Evolutionary conservation across 2,113 vertebrate genomes (phyloP), one percentile per base, ranked within the genome.

Genomic region (Lonchura striata): DNA sequence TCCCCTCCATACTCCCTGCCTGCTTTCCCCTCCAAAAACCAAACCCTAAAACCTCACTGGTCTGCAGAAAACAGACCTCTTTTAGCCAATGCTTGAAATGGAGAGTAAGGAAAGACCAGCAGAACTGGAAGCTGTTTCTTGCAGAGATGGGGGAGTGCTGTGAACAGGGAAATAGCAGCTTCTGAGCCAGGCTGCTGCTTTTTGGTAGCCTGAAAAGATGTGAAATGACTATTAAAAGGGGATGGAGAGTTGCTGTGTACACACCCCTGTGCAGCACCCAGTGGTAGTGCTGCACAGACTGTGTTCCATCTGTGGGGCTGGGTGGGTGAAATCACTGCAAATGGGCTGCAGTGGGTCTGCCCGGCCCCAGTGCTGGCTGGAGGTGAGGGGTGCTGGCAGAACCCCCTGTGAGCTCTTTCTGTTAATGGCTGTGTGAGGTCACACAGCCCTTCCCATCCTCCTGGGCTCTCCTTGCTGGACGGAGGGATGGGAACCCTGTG

Each of bases 101-200:
- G 13, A 11, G 82, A 76, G 41, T n/a, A 53, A 77, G 15, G n/a
- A 46, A 79, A 66, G 30, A 22, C 54, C 17, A 81, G 60, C 9
- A 66, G 68, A 88, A 33, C 76, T 86, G 69, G 60, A 77, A 88
- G 60, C 52, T 66, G 3, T 72, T 83, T 83, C 68, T 90, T 0
- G 0, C 59, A 64, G 88, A 75, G 69, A 28, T 56, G 31, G n/a
- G 47, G 25, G 47, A n/a, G 25, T 86, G 50, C 72, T 71, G 56
- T 27, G 54, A 3, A 2, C 42, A 83, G 35, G 42, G 59, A 86
- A 92, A 52, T 30, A 69, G 59, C 54, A 77, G 28, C 24, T 92
- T 59, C 59, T 81, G 64, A 92, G 76, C 63, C 46, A 66, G 76
- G 42, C 68, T 94, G 71, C 68, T 94, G 13, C n/a, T 63, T 74